These are phyloP conservation scores for Erannis defoliaria DNA, from an alignment of 2,888 invertebrate species.

Conservation along the genomic window DNA sequence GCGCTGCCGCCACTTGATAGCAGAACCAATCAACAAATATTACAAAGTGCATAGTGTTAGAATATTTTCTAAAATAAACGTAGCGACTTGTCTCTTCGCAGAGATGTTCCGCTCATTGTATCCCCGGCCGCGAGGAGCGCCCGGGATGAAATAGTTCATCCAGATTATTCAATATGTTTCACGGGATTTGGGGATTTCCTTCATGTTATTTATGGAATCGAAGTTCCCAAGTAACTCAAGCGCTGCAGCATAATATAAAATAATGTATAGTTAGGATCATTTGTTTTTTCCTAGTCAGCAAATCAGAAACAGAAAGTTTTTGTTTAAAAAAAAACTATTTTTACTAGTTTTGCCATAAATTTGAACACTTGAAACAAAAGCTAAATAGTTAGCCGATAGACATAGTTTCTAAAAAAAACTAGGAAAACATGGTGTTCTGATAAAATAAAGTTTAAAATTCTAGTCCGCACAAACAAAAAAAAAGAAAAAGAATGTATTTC, in stretches of 20 bases:
- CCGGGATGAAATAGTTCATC: slow-evolving; percentile 23
- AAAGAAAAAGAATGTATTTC: no score
- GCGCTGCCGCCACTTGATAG: no score
- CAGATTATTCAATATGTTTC: slow-evolving; percentile 36
- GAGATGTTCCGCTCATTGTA: background rate
- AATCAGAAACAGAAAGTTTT: no score
- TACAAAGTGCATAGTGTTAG: no score
- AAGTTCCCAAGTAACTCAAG: slow-evolving; percentile 12
- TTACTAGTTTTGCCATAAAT: no score
- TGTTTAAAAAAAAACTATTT: no score
- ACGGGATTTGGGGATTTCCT: slow-evolving; percentile 25
- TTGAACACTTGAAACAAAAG: no score
- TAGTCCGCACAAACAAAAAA: no score
- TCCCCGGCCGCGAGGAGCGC: background rate
- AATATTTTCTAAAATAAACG: background rate
- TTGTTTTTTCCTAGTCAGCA: background rate
- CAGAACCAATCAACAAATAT: background rate
- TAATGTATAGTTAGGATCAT: background rate
- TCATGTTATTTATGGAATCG: slow-evolving; percentile 20
- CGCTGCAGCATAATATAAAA: background rate
- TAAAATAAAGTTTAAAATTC: no score
- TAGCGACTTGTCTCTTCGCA: background rate
- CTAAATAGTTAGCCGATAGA: no score
- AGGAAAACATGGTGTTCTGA: no score
- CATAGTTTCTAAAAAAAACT: no score